Percentiles rank a stretch among this genome's conserved stretches.
phyloP scores from a whole-genome alignment of 2,888 invertebrate species.

The Aphrophora alni region DNA sequence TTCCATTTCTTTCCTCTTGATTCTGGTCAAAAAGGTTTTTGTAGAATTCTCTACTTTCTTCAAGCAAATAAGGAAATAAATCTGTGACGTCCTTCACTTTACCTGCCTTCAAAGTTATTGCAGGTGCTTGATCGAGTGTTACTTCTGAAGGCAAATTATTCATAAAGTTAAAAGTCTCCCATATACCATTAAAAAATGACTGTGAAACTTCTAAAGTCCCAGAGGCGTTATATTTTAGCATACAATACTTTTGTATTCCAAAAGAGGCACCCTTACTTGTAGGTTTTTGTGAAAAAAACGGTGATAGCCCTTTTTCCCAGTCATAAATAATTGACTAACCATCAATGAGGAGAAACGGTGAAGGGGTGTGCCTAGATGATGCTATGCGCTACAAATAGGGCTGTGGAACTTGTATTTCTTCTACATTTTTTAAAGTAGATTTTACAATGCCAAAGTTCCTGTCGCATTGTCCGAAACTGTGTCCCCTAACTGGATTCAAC shows the following conservation, averaged over 20 bases:
- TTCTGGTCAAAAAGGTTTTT: too few species aligned
- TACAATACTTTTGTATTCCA: slow-evolving; percentile 21
- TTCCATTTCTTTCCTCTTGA: too few species aligned
- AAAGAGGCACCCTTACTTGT: background rate
- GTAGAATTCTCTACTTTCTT: too few species aligned
- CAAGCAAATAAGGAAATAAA: too few species aligned
- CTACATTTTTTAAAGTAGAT: too few species aligned
- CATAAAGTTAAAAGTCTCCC: slow-evolving; percentile 22
- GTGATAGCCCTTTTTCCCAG: background rate
- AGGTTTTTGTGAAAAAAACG: background rate
- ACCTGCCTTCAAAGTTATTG: too few species aligned
- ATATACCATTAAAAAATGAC: background rate
- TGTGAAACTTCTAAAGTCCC: slow-evolving; percentile 12
- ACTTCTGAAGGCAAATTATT: background rate
- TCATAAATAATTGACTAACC: slow-evolving; percentile 14
- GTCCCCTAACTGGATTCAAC: too few species aligned
- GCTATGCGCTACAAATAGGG: slow-evolving; percentile 11
- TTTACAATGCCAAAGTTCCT: too few species aligned
- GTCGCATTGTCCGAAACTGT: too few species aligned
- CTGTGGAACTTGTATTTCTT: slow-evolving; percentile 25
- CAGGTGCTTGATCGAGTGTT: too few species aligned
- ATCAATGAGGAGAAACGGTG: background rate
- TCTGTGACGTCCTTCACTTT: too few species aligned
- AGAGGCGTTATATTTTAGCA: slow-evolving; percentile 20
- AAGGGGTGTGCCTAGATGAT: slow-evolving; percentile 9